These are phyloP conservation scores for Turritopsis dohrnii DNA, from an alignment of 30 jellyfish, hydroid and myxozoan species.

Conservation along the genomic window DNA sequence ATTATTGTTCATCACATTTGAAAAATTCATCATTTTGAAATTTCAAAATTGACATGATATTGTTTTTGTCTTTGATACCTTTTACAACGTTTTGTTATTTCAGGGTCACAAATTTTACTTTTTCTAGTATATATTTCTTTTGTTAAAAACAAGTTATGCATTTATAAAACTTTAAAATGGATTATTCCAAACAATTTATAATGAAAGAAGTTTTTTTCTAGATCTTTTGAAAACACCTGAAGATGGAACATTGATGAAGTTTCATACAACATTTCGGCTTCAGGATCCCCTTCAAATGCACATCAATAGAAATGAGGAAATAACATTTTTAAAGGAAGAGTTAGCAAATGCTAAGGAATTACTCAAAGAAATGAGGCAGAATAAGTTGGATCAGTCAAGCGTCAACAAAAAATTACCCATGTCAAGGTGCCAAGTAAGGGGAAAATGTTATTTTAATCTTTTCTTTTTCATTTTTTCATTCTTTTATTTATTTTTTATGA, in stretches of 20 bases:
- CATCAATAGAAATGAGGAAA: not conserved
- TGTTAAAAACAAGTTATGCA: no score
- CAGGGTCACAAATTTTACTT: no score
- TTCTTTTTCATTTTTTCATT: not conserved
- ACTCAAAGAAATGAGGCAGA: not conserved
- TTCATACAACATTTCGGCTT: slow-evolving; percentile 22
- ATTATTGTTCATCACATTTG: no score
- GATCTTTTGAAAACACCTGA: not conserved
- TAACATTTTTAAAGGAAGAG: slow-evolving; percentile 3
- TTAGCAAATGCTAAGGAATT: not conserved
- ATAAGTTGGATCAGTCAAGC: not conserved
- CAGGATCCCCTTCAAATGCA: slow-evolving; percentile 7
- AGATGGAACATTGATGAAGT: slow-evolving; percentile 1
- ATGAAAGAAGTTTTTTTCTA: not conserved
- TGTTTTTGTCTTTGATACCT: no score
- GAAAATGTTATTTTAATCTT: not conserved
- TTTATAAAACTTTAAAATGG: no score
- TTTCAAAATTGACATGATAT: no score
- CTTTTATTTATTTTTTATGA: not conserved
- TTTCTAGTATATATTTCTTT: no score
- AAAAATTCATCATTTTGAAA: no score
- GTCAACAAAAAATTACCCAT: slow-evolving; percentile 5
- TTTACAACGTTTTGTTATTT: no score
- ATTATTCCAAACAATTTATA: no score
- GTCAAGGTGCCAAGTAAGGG: slow-evolving; percentile 43